Percentiles rank a stretch among this genome's conserved stretches.
Evolutionary conservation across 2,113 vertebrate species (phyloP).

Genomic region (Aleadryas rufinucha): DNA sequence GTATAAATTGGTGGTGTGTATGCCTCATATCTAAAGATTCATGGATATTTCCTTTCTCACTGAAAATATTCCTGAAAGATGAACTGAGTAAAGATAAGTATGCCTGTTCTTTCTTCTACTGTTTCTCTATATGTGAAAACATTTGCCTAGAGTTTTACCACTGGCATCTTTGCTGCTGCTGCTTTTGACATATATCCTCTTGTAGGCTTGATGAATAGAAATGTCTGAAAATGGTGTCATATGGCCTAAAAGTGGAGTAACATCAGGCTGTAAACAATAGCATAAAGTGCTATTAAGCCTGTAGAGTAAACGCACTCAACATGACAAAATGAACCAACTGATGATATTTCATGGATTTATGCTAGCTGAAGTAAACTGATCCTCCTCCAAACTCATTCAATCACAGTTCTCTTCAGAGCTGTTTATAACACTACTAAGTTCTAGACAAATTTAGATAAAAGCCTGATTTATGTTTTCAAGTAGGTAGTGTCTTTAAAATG

Average conservation of each 20-base stretch:
- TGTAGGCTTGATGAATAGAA: neutral
- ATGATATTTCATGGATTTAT: neutral
- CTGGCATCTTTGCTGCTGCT: neutral
- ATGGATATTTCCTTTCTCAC: neutral
- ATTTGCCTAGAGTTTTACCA: neutral
- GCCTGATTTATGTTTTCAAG: neutral
- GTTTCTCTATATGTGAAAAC: neutral
- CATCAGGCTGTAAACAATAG: neutral
- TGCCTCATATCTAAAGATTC: neutral
- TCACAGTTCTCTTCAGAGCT: neutral
- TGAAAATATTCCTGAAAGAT: neutral
- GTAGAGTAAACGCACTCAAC: neutral
- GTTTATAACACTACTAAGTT: neutral
- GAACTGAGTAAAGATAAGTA: neutral
- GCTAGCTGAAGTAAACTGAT: neutral
- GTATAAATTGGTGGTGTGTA: neutral
- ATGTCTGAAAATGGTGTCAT: neutral
- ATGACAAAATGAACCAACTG: neutral
- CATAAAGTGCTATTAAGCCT: neutral
- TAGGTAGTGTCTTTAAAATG: neutral
- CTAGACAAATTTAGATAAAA: neutral
- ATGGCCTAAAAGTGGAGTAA: neutral
- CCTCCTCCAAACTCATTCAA: neutral
- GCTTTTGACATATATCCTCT: neutral
- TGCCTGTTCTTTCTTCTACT: neutral